Evolutionary conservation across 2,888 invertebrate species (phyloP).

Genomic region (Caenorhabditis plicata): DNA sequence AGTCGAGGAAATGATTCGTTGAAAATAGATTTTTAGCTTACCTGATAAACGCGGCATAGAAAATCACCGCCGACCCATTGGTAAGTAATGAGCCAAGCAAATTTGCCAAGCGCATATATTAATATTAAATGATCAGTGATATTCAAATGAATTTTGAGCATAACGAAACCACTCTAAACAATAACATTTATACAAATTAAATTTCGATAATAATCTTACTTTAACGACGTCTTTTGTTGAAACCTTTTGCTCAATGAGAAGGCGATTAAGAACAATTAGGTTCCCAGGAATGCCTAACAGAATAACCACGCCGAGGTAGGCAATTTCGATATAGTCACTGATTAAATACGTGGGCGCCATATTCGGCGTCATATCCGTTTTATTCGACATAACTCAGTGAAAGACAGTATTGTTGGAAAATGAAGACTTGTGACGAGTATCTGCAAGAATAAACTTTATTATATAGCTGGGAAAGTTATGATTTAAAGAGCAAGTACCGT

Average conservation of each 20-base stretch:
- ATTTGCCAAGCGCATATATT: constrained; percentile 53
- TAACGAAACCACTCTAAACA: constrained; percentile 56
- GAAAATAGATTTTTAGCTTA: background rate
- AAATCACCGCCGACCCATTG: constrained; percentile 56
- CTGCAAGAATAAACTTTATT: too few relatives aligned
- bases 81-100: constrained; percentile 61
- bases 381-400: background rate
- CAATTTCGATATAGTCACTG: constrained; percentile 62
- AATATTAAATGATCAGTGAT: constrained; percentile 59
- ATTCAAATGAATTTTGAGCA: constrained; percentile 63
- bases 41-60: constrained; percentile 43
- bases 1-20: background rate
- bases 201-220: constrained; percentile 18
- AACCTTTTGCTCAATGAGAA: constrained; percentile 43
- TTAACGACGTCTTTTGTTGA: constrained; percentile 51
- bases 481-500: too few relatives aligned
- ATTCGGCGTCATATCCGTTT: background rate
- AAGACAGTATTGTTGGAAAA: too few relatives aligned
- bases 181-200: constrained; percentile 4
- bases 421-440: background rate
- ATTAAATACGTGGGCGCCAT: constrained; percentile 47
- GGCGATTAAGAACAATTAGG: constrained; percentile 45
- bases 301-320: constrained; percentile 53
- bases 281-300: constrained; percentile 58
- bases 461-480: too few relatives aligned